Conservation (phyloP, 1,140 invertebrate genomes). For the Caenorhabditis remanei region DNA sequence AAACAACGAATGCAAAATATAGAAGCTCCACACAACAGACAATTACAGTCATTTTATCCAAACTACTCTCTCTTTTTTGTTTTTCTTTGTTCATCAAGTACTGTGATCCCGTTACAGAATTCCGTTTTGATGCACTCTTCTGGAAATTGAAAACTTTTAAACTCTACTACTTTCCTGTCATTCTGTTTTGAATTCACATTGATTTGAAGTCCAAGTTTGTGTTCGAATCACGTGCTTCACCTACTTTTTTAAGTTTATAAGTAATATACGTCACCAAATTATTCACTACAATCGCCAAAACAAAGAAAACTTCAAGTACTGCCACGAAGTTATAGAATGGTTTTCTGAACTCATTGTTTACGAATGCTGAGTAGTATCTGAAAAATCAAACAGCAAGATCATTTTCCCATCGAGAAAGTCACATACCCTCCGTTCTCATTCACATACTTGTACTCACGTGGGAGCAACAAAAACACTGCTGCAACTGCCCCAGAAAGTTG, state of each 20-base stretch:
- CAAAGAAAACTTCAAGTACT: slow-evolving; percentile 6
- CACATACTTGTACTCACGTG: slow-evolving; percentile 33
- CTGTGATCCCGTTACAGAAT: not conserved
- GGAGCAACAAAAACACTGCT: slow-evolving; percentile 11
- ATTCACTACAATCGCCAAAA: slow-evolving; percentile 15
- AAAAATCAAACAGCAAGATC: not conserved
- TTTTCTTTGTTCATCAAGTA: not conserved
- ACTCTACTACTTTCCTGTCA: not conserved
- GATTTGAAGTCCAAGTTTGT: not conserved
- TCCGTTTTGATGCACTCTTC: not conserved
- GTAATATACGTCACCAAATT: not conserved
- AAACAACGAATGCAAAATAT: slow-evolving; percentile 43
- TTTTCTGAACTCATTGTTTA: slow-evolving; percentile 44
- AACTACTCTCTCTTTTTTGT: slow-evolving; percentile 17
- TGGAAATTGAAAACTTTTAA: not conserved
- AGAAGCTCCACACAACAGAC: slow-evolving; percentile 14
- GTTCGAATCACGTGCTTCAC: not conserved
- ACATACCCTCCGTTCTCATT: slow-evolving; percentile 41
- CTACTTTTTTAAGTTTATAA: not conserved
- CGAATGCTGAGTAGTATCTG: slow-evolving; percentile 39
- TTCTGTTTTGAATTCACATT: not conserved
- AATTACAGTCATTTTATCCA: slow-evolving; percentile 41
- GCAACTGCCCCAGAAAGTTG: slow-evolving; percentile 38
- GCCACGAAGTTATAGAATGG: slow-evolving; percentile 40
- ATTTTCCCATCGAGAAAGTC: not conserved